Percentiles rank a stretch among this genome's conserved stretches.
Evolutionary conservation across 2,113 vertebrate species (phyloP).

Genomic region (Tychaedon coryphoeus): DNA sequence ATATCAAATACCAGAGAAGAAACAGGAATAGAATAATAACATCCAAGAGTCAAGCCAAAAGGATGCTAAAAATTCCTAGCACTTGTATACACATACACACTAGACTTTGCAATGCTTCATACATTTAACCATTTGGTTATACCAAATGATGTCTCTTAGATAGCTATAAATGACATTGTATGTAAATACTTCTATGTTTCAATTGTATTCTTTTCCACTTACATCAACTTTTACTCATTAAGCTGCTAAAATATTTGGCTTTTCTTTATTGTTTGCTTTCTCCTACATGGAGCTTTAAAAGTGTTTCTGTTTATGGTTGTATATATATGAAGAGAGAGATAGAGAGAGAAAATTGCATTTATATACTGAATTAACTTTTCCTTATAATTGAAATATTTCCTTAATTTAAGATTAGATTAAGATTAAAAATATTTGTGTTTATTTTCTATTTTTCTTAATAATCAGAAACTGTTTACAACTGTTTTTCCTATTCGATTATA

Average conservation of each 20-base stretch:
- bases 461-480: neutral
- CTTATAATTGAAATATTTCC: neutral
- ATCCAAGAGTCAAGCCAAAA: neutral
- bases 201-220: neutral
- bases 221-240: neutral
- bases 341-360: neutral
- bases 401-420: neutral
- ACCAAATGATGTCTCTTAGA: neutral
- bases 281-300: accelerated
- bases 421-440: neutral
- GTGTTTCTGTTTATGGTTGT: neutral
- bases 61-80: neutral
- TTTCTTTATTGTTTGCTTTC: neutral
- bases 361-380: neutral
- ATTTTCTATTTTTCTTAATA: neutral
- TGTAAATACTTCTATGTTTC: neutral
- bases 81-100: neutral
- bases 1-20: neutral
- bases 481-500: neutral
- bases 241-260: neutral
- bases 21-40: neutral
- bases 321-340: neutral
- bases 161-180: neutral
- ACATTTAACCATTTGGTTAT: neutral
- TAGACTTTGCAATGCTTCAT: neutral